A percentile compares a stretch with the other conserved stretches of the same genome.
Evolutionary conservation across 2,113 vertebrate genomes (phyloP).

Genomic region (Burhinus bistriatus): DNA sequence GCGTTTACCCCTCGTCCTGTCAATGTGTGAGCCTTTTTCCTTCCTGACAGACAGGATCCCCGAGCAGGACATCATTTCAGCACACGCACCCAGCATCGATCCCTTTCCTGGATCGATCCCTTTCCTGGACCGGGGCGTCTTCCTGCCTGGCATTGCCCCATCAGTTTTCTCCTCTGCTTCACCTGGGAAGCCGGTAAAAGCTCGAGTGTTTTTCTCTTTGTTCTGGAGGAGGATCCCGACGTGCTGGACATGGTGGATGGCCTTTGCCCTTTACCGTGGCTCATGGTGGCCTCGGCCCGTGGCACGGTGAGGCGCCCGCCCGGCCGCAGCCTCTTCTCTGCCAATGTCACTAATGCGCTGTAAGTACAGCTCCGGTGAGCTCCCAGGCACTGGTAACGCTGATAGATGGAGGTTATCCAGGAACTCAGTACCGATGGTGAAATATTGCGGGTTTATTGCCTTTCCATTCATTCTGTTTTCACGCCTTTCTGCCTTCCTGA

Average conservation of each 20-base stretch:
- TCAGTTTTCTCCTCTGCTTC: neutral
- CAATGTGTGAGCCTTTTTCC: neutral
- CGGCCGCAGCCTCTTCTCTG: neutral
- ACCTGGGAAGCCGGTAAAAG: neutral
- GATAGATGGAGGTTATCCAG: slow-evolving; percentile 20
- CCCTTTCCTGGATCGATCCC: neutral
- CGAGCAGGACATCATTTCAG: neutral
- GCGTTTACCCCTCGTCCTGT: neutral
- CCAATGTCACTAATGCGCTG: neutral
- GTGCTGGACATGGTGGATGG: neutral
- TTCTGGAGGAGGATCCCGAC: neutral
- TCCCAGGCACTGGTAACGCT: neutral
- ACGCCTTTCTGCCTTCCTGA: slow-evolving; percentile 60
- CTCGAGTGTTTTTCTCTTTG: neutral
- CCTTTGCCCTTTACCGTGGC: neutral
- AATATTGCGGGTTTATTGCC: slow-evolving; percentile 3
- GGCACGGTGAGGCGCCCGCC: accelerated
- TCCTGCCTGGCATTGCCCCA: neutral
- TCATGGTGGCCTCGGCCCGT: neutral
- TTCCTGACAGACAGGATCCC: neutral
- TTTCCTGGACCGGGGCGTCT: neutral
- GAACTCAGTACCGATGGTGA: neutral
- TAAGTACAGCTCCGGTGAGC: neutral
- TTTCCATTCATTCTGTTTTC: slow-evolving; percentile 55
- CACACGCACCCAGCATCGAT: neutral